Evolutionary conservation across 1,140 invertebrate species (phyloP).

Genomic region (Bradynema listronoti): DNA sequence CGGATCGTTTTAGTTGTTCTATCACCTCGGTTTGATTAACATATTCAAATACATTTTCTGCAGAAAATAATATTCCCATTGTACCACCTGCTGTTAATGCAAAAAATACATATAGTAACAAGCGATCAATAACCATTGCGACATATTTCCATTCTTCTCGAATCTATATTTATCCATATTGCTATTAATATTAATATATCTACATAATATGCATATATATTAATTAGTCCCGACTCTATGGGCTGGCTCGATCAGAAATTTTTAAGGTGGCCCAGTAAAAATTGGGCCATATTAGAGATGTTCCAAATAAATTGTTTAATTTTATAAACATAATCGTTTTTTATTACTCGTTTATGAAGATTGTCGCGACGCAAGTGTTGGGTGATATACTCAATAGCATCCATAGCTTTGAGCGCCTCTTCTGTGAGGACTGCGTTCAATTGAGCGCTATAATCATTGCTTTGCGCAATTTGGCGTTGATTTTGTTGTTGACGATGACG

Average conservation of each 20-base stretch:
- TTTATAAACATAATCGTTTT: no score
- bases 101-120: slow-evolving; percentile 73
- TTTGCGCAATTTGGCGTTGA: slow-evolving; percentile 28
- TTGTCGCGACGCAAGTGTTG: slow-evolving; percentile 54
- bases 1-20: slow-evolving; percentile 38
- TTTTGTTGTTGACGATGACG: no score
- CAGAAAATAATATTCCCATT: slow-evolving; percentile 74
- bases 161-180: no score
- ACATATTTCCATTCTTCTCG: slow-evolving; percentile 66
- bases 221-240: no score
- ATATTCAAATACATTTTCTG: slow-evolving; percentile 96
- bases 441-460: background rate
- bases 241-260: no score
- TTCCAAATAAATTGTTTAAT: no score
- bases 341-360: slow-evolving; percentile 52
- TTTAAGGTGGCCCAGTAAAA: no score
- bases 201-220: no score
- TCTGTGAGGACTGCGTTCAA: slow-evolving; percentile 23
- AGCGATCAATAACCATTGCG: slow-evolving; percentile 73
- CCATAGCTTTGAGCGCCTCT: slow-evolving; percentile 50
- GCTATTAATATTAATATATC: no score
- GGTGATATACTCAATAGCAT: slow-evolving; percentile 54
- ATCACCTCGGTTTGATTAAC: slow-evolving; percentile 63
- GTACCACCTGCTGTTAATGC: slow-evolving; percentile 78
- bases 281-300: no score